These are phyloP conservation scores for Chrysomallon squamiferum DNA, from an alignment of 1,140 invertebrate genomes.

Conservation along the genomic window DNA sequence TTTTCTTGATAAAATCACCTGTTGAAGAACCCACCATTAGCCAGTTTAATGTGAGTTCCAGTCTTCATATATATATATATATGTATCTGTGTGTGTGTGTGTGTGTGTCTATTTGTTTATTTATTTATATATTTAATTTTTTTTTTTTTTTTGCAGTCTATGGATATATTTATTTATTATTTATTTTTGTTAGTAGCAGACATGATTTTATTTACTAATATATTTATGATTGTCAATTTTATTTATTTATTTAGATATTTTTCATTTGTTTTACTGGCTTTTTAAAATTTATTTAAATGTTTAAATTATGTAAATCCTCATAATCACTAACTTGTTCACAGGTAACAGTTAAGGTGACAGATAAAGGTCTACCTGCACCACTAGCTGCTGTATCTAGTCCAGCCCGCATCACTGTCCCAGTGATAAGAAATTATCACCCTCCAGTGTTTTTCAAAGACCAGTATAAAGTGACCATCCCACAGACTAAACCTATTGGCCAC, in stretches of 20 bases:
- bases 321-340: conserved; percentile 17
- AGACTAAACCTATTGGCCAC: conserved; percentile 5
- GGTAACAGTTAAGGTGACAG: conserved; percentile 29
- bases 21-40: conserved; percentile 8
- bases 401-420: conserved; percentile 33
- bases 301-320: background rate
- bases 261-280: no score
- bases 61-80: no score
- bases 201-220: no score
- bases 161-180: no score
- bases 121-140: no score
- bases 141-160: no score
- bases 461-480: conserved; percentile 10
- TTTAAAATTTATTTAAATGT: no score
- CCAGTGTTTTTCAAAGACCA: conserved; percentile 34
- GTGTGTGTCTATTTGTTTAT: no score
- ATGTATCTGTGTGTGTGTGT: no score
- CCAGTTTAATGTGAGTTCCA: conserved; percentile 21
- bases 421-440: conserved; percentile 34
- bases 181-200: no score
- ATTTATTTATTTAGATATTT: no score
- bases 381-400: conserved; percentile 1
- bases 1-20: conserved; percentile 16
- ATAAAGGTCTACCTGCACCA: conserved; percentile 19
- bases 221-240: no score